phyloP scores from a whole-genome alignment of 2,888 invertebrate species.

The Pyrrhosoma nymphula region DNA sequence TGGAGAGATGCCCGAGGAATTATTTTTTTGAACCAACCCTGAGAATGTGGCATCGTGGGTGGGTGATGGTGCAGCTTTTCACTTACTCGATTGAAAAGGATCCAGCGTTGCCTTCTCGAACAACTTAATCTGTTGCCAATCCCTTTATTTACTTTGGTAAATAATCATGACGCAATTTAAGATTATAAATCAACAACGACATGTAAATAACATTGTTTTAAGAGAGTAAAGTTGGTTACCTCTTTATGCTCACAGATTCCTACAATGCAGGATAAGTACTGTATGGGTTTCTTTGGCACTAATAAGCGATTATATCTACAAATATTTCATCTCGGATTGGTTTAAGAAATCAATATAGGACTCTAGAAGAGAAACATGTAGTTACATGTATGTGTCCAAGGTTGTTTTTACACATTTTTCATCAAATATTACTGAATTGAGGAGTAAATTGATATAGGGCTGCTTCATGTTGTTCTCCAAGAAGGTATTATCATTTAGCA shows the following conservation, averaged over 20 bases:
- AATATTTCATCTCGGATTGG: neutral
- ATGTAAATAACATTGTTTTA: constrained; percentile 6
- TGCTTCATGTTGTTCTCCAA: neutral
- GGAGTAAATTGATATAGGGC: neutral
- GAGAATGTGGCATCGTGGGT: neutral
- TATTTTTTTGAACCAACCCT: neutral
- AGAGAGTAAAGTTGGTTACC: neutral
- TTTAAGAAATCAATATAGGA: neutral
- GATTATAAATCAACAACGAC: neutral
- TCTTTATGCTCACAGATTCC: neutral
- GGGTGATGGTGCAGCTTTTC: neutral
- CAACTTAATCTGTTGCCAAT: neutral
- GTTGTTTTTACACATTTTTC: neutral
- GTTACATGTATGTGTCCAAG: neutral
- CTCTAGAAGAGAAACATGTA: neutral
- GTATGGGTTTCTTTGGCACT: neutral
- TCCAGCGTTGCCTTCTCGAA: constrained; percentile 5
- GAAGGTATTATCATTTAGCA: neutral
- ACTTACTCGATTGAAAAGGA: neutral
- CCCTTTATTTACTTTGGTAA: neutral
- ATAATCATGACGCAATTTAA: neutral
- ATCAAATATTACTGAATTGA: neutral
- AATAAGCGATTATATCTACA: neutral
- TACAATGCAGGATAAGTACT: neutral
- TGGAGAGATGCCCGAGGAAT: constrained; percentile 18